Base-by-base conservation (phyloP, 1,140 invertebrate species). In the Neotoxoptera formosana region DNA sequence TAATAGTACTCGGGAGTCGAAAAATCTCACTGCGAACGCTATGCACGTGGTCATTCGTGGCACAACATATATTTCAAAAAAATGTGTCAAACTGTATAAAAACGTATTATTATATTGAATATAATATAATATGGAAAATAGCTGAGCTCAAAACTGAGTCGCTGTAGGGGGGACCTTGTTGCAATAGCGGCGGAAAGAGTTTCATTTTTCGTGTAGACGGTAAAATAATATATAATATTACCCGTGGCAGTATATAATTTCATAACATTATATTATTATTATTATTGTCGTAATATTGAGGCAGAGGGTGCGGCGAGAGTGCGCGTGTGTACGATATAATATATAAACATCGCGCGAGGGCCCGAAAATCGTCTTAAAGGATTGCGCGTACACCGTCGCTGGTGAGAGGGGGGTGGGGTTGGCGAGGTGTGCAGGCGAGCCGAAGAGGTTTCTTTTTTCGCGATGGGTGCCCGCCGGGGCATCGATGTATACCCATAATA, bases 381-480 rank as follows among this genome's bases (percentile, higher is more conserved):
- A 86, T 86, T 86, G 84, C n/a, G 41, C n/a, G 34, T 86, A 86
- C 41, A 47, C 11, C 45, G 36, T 41, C 41, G 41, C 41, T 4
- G 41, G 41, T 41, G 41, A 4, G 45, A 2, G 84, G 76, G 36
- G 17, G 60, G n/a, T n/a, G n/a, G 60, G 23, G 56, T n/a, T 2
- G 60, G 30, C 30, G 30, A n/a, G n/a, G n/a, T n/a, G n/a, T n/a
- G n/a, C n/a, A 67, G 60, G 17, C 17, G 41, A 30, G 84, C 21
- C 76, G 56, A 91, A 91, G 60, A 91, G 90, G 90, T 67, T 76
- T 76, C 41, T 67, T 67, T 81, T 36, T n/a, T 21, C 36, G 7
- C 30, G 60, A 76, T 76, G 41, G 41, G 25, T 34, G 36, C 41
- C 56, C 90, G 56, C 8, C 41, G 11, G 41, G 4, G 84, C 84